Evolutionary conservation across 2,113 vertebrate genomes (phyloP), one percentile per base, ranked within the genome.

Genomic region (Columba livia): DNA sequence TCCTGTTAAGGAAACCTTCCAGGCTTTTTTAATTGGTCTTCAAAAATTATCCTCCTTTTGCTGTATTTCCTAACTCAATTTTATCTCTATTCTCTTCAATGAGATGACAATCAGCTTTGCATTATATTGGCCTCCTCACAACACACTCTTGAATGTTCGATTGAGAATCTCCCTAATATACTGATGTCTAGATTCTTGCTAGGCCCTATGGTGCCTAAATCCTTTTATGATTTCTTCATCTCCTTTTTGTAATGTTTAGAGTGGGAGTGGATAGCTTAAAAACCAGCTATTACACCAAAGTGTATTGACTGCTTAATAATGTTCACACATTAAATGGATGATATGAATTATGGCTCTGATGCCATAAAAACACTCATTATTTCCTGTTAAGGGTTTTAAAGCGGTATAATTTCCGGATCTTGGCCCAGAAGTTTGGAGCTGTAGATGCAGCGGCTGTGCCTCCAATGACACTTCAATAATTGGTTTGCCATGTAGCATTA

Each of bases 351-450:
- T 56, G 36, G 54, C 53, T 83, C 73, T 72, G 28, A 58, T 93
- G 83, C 77, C 65, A 79, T 92, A 86, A 90, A 94, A 93, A 72
- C 11, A 9, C 65, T 93, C 62, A 90, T 96, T 96, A 92, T 95
- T 97, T 96, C 88, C 83, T 85, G 60, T 66, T 86, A 90, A 81
- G 69, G 69, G 82, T 75, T 94, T 94, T 90, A 73, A 94, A 96
- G 85, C 58, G 65, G 57, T 89, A 69, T 85, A 82, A 96, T 97
- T 94, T 95, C 90, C 57, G 0, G 83, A 94, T 89, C 83, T 96
- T 93, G 88, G 88, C 88, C 79, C 83, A 89, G 88, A 81, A 89
- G 77, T 90, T 94, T 89, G 93, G 93, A 94, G 65, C 77, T 87
- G 57, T 90, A 73, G 88, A 88, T 86, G 80, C 61, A 86, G 64